Evolutionary conservation across 2,888 invertebrate species (phyloP).

Genomic region (Tridacna crocea): DNA sequence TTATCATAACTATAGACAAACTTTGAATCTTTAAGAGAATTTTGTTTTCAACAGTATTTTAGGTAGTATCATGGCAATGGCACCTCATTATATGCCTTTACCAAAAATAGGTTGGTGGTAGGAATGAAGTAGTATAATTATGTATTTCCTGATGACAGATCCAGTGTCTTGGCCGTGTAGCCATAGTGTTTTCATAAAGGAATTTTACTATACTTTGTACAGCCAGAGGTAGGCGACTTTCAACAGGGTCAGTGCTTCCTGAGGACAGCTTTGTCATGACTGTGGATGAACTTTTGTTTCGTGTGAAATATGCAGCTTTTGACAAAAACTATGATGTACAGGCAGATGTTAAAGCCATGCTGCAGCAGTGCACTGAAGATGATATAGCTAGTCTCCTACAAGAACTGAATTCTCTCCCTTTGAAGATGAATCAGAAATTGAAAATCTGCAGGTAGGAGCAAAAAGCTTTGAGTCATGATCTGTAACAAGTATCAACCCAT

Average conservation of each 20-base stretch:
- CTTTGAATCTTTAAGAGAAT: not conserved
- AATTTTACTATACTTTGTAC: not conserved
- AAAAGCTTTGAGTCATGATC: too few species aligned
- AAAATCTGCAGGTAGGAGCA: constrained; percentile 59
- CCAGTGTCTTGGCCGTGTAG: too few species aligned
- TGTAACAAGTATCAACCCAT: too few species aligned
- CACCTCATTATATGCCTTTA: too few species aligned
- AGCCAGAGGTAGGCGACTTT: not conserved
- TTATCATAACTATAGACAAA: not conserved
- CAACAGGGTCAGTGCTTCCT: not conserved
- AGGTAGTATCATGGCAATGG: too few species aligned
- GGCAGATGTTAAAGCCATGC: constrained; percentile 37
- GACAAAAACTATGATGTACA: constrained; percentile 58
- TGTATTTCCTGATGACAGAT: too few species aligned
- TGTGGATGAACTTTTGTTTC: constrained; percentile 47
- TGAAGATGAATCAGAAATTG: constrained; percentile 67
- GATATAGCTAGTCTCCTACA: constrained; percentile 62
- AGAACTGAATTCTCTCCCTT: constrained; percentile 62
- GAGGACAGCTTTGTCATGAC: not conserved
- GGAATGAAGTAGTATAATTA: too few species aligned
- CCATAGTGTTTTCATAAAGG: too few species aligned
- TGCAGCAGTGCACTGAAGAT: constrained; percentile 45
- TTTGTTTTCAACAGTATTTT: too few species aligned
- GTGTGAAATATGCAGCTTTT: constrained; percentile 40
- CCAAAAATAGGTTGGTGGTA: too few species aligned